Evolutionary conservation across 1,140 invertebrate species (phyloP).

Genomic region (Thaumatotibia leucotreta): DNA sequence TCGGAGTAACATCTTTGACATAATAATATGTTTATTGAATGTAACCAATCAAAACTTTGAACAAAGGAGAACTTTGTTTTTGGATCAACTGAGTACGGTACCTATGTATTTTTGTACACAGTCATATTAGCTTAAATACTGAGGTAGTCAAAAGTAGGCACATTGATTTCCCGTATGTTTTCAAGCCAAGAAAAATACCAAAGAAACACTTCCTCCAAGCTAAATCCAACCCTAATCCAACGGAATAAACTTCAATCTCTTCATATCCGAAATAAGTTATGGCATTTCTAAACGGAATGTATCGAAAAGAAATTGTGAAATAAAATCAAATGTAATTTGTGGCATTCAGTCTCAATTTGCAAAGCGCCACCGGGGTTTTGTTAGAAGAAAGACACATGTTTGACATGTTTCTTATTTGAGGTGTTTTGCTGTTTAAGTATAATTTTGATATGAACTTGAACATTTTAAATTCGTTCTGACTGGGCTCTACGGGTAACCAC

Average conservation of each 20-base stretch:
- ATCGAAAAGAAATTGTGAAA: conserved; percentile 61
- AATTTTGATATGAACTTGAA: too few species aligned
- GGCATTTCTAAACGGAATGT: background rate
- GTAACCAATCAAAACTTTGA: too few species aligned
- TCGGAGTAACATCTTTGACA: too few species aligned
- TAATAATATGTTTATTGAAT: too few species aligned
- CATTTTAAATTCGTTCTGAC: too few species aligned
- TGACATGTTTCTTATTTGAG: background rate
- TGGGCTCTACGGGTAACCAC: too few species aligned
- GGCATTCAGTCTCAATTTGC: conserved; percentile 48
- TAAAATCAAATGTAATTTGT: conserved; percentile 61
- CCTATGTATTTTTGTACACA: too few species aligned
- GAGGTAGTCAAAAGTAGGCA: too few species aligned
- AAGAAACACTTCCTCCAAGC: background rate
- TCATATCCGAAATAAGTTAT: background rate
- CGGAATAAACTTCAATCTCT: background rate
- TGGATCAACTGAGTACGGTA: too few species aligned
- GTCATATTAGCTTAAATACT: too few species aligned
- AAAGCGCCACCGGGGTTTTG: conserved; percentile 15
- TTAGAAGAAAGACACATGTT: background rate
- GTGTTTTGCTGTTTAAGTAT: background rate
- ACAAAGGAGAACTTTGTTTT: too few species aligned
- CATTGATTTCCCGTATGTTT: background rate
- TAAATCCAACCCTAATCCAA: background rate
- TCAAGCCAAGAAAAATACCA: background rate